Evolutionary conservation across 2,113 vertebrate species (phyloP).

Genomic region (Megaceryle maxima): DNA sequence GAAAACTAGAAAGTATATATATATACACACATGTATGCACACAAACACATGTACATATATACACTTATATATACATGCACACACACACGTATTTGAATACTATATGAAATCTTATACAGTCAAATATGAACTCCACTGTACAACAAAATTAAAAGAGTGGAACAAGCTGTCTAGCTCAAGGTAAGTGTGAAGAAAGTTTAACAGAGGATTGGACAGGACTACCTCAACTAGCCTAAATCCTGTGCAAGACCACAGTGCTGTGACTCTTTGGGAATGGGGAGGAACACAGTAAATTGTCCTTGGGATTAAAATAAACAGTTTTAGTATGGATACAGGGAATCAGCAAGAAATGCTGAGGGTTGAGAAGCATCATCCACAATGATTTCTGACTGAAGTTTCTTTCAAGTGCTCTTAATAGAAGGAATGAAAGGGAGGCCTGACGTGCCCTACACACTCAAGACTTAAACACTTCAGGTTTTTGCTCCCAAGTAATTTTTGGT

Average conservation of each 20-base stretch:
- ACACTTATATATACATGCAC: background rate
- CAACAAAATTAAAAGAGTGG: background rate
- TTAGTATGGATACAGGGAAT: background rate
- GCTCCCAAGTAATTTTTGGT: accelerated
- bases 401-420: background rate
- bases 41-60: background rate
- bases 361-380: background rate
- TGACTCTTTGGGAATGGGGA: background rate
- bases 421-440: background rate
- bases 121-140: background rate
- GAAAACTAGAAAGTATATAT: background rate
- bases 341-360: background rate
- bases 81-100: background rate
- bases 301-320: background rate
- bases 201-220: background rate
- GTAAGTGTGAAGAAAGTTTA: background rate
- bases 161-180: background rate
- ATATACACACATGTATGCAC: no score
- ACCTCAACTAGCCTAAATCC: background rate
- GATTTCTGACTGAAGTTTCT: background rate
- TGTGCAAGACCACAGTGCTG: background rate
- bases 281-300: background rate
- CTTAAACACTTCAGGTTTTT: background rate
- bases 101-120: background rate
- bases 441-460: background rate